These are phyloP conservation scores for Microtus montanus DNA, from an alignment of 2,113 vertebrate species.

Conservation along the genomic window DNA sequence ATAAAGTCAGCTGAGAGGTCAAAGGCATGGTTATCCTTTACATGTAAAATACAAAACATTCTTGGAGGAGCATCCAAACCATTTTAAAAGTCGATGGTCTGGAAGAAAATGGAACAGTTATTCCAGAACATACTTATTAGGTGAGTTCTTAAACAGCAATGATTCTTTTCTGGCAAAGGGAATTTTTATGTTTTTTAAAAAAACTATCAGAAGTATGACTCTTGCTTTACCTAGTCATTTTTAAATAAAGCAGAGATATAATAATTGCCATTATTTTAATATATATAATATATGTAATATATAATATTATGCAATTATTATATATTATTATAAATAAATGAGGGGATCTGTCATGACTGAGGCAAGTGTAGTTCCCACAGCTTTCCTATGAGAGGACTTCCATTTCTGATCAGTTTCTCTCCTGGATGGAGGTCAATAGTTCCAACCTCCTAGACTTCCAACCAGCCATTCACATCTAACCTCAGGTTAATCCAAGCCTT, in stretches of 20 bases:
- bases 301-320: too few species aligned
- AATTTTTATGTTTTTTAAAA: neutral
- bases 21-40: neutral
- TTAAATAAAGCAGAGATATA: neutral
- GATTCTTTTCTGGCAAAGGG: neutral
- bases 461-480: neutral
- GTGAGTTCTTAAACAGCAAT: neutral
- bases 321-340: slow-evolving; percentile 11
- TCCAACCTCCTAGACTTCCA: neutral
- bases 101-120: neutral
- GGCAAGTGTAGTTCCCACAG: neutral
- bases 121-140: slow-evolving; percentile 14
- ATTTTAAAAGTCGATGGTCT: neutral
- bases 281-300: too few species aligned
- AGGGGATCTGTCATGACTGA: neutral
- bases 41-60: neutral
- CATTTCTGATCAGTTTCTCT: neutral
- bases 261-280: neutral
- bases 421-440: neutral
- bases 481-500: neutral
- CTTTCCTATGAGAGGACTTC: neutral
- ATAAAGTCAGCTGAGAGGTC: neutral
- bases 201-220: neutral
- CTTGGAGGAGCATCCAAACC: neutral
- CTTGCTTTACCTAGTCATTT: neutral